Percentiles rank a stretch among this genome's conserved stretches.
Conservation (phyloP, 2,888 invertebrate genomes). For the Brachyptera risi region DNA sequence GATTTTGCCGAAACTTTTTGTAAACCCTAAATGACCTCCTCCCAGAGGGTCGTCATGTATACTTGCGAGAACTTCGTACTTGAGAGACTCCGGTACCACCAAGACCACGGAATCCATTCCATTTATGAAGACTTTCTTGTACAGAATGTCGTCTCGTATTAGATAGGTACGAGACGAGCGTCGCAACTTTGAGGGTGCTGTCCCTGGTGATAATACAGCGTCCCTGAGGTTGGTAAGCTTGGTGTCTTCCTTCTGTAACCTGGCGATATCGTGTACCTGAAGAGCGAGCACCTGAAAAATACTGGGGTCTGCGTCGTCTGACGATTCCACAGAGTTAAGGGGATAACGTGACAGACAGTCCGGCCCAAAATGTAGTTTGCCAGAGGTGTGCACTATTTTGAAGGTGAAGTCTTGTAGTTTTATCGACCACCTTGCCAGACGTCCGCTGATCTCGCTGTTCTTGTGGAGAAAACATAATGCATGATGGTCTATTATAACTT, state of each 20-base stretch:
- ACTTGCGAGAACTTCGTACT: conserved; percentile 26
- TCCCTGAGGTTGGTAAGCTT: not conserved
- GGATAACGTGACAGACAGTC: conserved; percentile 2
- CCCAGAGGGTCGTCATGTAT: conserved; percentile 30
- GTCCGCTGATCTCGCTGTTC: not conserved
- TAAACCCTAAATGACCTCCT: conserved; percentile 27
- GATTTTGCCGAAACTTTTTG: conserved; percentile 22
- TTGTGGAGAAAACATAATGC: conserved; percentile 19
- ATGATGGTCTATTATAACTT: conserved; percentile 21
- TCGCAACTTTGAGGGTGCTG: not conserved
- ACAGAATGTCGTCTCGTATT: not conserved
- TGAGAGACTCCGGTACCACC: conserved; percentile 26
- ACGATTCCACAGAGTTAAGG: too few species aligned
- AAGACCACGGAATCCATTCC: not conserved
- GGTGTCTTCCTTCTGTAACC: not conserved
- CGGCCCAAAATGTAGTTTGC: not conserved
- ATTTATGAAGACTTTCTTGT: not conserved
- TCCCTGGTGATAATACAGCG: not conserved
- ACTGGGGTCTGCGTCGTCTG: too few species aligned
- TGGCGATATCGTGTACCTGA: not conserved
- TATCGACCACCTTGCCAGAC: conserved; percentile 23
- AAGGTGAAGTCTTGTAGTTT: conserved; percentile 1
- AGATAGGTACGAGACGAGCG: not conserved
- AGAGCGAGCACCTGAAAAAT: not conserved
- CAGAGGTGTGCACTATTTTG: not conserved